Base-by-base conservation (phyloP, 92 coral and sea anemone genomes). In the Pocillopora grandis region DNA sequence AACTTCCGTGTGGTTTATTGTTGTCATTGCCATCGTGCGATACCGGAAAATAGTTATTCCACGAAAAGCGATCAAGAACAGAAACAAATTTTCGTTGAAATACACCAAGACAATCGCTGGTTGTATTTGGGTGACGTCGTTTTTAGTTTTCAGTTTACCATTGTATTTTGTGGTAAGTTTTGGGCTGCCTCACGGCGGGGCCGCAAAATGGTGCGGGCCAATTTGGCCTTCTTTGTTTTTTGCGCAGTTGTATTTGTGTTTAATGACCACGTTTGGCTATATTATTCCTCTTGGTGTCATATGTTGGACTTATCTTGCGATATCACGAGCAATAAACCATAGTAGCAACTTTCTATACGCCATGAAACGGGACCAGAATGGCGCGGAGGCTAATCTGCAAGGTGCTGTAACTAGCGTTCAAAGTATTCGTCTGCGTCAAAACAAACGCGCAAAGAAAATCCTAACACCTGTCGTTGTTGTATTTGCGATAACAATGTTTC, bases 401-500 rank as follows among this genome's bases (percentile, higher is more conserved):
- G 15, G 15, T 67, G 12, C 49, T n/a, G 7, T 49, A 27, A 21
- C 3, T 2, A 49, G 13, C 12, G 10, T 1, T 5, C 18, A 33
- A 36, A 19, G 12, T 23, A 10, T 37, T 61, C 81, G 81, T n/a
- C 65, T 75, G 19, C 52, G 20, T 3, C 87, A 76, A 76, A 84
- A 84, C 57, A 75, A 76, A 16, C 74, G 75, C 1, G 87, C 81
- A 1, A 73, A 76, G 63, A 76, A 62, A 20, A 64, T 75, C 49
- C 74, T 84, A 0, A 73, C 81, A 20, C 87, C 87, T 17, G 20
- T 84, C 23, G 87, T 63, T 62, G 52, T 75, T 66, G 74, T 84
- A 21, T 84, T 76, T 31, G 80, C 87, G n/a, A 63, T 48, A 1
- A 73, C 87, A 9, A 48, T 84, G 87, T n/a, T 84, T 23, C 87